Conservation (phyloP, 2,888 invertebrate genomes). For the Pollenia labialis region DNA sequence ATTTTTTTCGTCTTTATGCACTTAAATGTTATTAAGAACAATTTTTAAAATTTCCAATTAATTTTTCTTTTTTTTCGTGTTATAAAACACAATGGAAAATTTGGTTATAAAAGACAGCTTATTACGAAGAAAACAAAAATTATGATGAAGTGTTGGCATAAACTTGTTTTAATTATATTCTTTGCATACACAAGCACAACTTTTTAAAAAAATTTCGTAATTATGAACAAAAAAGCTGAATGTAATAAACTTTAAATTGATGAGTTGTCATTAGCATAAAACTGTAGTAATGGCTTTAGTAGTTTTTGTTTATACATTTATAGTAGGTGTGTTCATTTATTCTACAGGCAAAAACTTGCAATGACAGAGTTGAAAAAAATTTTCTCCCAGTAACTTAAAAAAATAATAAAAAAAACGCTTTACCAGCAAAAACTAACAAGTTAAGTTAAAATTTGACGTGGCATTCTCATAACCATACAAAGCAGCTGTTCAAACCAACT, state of each 20-base stretch:
- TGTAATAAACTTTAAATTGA: slow-evolving; percentile 62
- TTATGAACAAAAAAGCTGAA: slow-evolving; percentile 11
- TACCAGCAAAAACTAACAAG: too few species aligned
- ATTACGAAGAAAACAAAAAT: background rate
- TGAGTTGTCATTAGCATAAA: slow-evolving; percentile 73
- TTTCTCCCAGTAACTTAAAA: too few species aligned
- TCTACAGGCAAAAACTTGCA: too few species aligned
- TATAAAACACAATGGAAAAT: slow-evolving; percentile 10
- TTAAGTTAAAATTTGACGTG: too few species aligned
- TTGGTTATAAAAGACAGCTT: slow-evolving; percentile 14
- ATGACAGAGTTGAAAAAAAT: too few species aligned
- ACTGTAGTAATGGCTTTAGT: background rate
- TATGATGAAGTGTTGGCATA: slow-evolving; percentile 9
- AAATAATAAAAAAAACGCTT: too few species aligned
- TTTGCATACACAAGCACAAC: background rate
- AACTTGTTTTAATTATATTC: slow-evolving; percentile 58
- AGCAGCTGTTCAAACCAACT: too few species aligned
- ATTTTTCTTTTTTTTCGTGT: background rate
- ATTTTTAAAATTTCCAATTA: slow-evolving; percentile 41
- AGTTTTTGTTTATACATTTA: too few species aligned
- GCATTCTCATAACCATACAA: too few species aligned
- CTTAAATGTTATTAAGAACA: slow-evolving; percentile 39
- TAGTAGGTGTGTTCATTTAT: too few species aligned
- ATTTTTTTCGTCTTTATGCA: slow-evolving; percentile 11
- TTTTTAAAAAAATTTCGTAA: slow-evolving; percentile 2